Base-by-base conservation (phyloP, 2,888 invertebrate genomes). In the Glaucopsyche alexis region DNA sequence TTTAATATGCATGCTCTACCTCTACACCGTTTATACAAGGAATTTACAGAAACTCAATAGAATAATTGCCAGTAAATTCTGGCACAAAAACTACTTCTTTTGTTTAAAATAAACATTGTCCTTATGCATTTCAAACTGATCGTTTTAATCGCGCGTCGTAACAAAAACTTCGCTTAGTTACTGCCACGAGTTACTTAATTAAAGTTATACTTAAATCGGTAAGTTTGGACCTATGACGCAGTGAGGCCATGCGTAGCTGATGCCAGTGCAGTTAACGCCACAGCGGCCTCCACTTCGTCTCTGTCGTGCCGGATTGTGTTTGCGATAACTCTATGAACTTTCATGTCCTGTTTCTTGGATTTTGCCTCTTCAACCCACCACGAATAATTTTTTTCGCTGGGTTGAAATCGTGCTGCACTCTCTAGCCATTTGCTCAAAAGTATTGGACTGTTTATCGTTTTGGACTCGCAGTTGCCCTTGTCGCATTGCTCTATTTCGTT, bases 201-300 rank as follows among this genome's bases (percentile, higher is more conserved):
- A 19, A 19, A 55, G 4, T 9, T 55, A 52, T 9, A 55, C 9
- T 11, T 55, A 13, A 60, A 60, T 38, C 7, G 6, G 13, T 5
- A 13, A 19, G 1, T 60, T 49, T 71, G n/a, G 14, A 45, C 6
- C 40, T 55, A 71, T 42, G n/a, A 42, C n/a, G 55, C 55, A 38
- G 72, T 72, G 50, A 72, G 52, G 29, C 72, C 19, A 42, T 67
- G 19, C 29, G 67, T 45, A 67, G 72, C 67, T 67, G 93, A 89
- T 2, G 96, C 96, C 75, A 96, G 86, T 72, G 94, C 94, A 0
- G 96, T 96, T 8, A 96, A 87, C 0, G 96, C 96, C 76, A 96
- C 96, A 0, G 96, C 96, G 0, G 96, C 96, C 82, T 96, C 96
- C 38, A 96, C 91, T 82, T 96, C 96, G 81, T 96, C 96, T 79